Evolutionary conservation across 2,797 vertebrate species (phyloP).

Genomic region (Gymnothorax reevesii): DNA sequence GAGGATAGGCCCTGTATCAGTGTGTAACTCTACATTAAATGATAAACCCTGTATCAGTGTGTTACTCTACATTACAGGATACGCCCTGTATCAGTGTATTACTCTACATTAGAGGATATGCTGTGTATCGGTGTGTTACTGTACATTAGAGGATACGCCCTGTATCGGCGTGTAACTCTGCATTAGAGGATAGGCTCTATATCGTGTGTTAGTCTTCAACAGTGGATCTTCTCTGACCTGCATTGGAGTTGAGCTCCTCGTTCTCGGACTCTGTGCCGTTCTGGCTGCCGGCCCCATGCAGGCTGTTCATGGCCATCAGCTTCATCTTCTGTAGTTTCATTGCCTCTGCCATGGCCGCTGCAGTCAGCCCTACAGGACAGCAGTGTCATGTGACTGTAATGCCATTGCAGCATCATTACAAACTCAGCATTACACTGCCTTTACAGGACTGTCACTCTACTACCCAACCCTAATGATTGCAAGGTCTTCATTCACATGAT

Average conservation of each 20-base stretch:
- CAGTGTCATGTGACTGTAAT: background rate
- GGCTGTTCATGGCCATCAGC: conserved; percentile 84
- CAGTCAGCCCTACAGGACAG: conserved; percentile 77
- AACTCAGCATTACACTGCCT: background rate
- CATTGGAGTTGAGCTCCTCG: conserved; percentile 85
- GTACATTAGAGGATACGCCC: background rate
- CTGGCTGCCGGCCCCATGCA: conserved; percentile 82
- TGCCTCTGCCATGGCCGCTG: conserved; percentile 89
- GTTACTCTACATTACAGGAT: too few species aligned
- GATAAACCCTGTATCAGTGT: too few species aligned
- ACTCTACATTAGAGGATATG: background rate
- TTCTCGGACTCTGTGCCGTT: conserved; percentile 87
- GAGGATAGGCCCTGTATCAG: too few species aligned
- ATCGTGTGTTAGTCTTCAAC: background rate
- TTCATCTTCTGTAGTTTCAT: conserved; percentile 95
- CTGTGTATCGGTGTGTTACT: background rate
- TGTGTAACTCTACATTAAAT: too few species aligned
- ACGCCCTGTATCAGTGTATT: too few species aligned
- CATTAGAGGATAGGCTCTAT: background rate
- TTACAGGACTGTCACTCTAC: background rate
- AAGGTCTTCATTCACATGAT: too few species aligned
- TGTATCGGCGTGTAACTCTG: background rate
- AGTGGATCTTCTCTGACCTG: conserved; percentile 65
- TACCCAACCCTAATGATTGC: too few species aligned
- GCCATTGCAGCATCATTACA: background rate